Evolutionary conservation across 2,888 invertebrate genomes (phyloP).

Genomic region (Troides aeacus): DNA sequence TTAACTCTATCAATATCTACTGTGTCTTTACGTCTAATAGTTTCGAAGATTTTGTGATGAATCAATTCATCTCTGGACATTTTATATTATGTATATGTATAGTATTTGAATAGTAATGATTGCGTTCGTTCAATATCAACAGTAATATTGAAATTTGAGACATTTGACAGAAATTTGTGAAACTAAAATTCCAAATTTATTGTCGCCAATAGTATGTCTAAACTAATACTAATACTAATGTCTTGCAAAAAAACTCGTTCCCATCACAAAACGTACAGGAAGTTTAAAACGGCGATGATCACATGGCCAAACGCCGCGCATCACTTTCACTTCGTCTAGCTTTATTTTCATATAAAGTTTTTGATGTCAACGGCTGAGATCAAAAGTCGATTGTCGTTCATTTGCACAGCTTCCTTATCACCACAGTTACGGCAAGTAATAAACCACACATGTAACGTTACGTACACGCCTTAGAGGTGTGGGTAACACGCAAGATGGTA

Average conservation of each 20-base stretch:
- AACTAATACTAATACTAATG: neutral
- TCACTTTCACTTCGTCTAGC: neutral
- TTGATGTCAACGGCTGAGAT: neutral
- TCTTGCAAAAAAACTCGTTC: neutral
- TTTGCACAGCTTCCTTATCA: neutral
- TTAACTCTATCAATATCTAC: too few relatives aligned
- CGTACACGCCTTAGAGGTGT: neutral
- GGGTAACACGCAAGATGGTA: slow-evolving; percentile 6
- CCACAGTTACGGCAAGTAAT: neutral
- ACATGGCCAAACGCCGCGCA: neutral
- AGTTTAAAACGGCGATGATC: neutral
- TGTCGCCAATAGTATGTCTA: too few relatives aligned
- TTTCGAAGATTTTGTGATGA: too few relatives aligned
- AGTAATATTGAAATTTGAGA: too few relatives aligned
- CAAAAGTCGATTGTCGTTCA: neutral
- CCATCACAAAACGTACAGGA: neutral
- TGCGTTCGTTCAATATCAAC: too few relatives aligned
- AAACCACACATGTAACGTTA: neutral
- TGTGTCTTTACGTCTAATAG: too few relatives aligned
- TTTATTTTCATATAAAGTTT: neutral
- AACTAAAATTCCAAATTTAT: too few relatives aligned
- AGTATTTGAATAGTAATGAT: too few relatives aligned
- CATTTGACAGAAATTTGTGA: too few relatives aligned
- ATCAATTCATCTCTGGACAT: too few relatives aligned
- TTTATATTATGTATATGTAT: too few relatives aligned